Base-by-base conservation (phyloP, 2,888 invertebrate genomes). In the Cryptocephalus primarius region DNA sequence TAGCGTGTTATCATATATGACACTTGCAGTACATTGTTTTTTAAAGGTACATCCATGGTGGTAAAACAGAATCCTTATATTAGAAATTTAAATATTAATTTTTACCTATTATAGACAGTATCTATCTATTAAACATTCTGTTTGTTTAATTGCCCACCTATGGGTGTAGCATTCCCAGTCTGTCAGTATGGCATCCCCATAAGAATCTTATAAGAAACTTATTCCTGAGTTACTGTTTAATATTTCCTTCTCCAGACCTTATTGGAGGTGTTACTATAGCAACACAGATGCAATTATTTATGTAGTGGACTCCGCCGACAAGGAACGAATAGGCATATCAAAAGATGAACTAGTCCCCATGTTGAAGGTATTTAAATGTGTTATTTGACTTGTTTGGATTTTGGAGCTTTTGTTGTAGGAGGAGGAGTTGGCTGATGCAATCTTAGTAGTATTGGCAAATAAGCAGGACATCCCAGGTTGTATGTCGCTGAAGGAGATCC, bases 261-360 rank as follows among this genome's bases (percentile, higher is more conserved):
- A 99, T 70, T 99, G 99, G 99, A 80, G 99, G 71, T 99, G 97
- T 79, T 99, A 99, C 72, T 99, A 95, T 71, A 94, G 96, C 58
- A 99, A 99, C 74, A 99, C 99, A 67, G 99, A 99, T 77, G 99
- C 99, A 65, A 96, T 99, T 62, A 97, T 99, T 64, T 99, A 99
- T 74, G 99, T 99, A 45, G 96, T 97, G 43, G 99, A 99, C 73
- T 97, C 96, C 42, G 96, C 94, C 46, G 99, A 99, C 73, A 84
- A 90, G 71, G 99, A 99, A 75, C 77, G 99, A 75, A 95, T 99
- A 79, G 94, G 95, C 60, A 95, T 97, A 74, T 95, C 96, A 55
- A 97, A 96, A 79, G 94, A 97, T 74, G 97, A 97, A 73, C 76
- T 97, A 52, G 82, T 93, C 56, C 91, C 93, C 62, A 97, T 97